Percentiles rank a stretch among this genome's conserved stretches.
phyloP scores from a whole-genome alignment of 2,888 invertebrate species.

The Tricholauxania praeusta region DNA sequence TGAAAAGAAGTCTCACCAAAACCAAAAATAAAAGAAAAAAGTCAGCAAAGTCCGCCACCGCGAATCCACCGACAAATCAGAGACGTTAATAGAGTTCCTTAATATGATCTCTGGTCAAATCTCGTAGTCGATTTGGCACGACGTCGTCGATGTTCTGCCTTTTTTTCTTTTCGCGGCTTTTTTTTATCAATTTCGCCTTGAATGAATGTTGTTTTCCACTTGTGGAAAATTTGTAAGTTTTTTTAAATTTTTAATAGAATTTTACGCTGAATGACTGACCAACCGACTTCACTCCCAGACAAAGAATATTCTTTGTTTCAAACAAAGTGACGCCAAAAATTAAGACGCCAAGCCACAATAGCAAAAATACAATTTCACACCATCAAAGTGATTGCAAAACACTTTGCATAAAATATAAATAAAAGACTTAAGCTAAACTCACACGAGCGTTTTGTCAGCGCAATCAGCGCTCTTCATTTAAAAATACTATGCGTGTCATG shows the following conservation, averaged over 20 bases:
- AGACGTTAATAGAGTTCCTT: no score
- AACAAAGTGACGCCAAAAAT: no score
- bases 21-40: no score
- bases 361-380: no score
- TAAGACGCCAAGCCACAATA: no score
- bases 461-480: no score
- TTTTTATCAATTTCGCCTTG: slow-evolving; percentile 37
- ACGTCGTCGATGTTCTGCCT: slow-evolving; percentile 43
- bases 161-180: slow-evolving; percentile 33
- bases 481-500: no score
- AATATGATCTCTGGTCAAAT: neutral
- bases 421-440: no score
- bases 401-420: no score
- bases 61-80: neutral
- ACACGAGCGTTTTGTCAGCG: no score
- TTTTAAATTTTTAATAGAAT: neutral
- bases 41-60: neutral
- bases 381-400: no score
- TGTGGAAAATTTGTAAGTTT: slow-evolving; percentile 41
- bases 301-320: no score
- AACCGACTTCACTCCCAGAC: slow-evolving; percentile 21
- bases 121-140: slow-evolving; percentile 43
- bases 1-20: neutral
- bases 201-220: slow-evolving; percentile 32
- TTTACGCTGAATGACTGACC: slow-evolving; percentile 20